A percentile compares a stretch with the other conserved stretches of the same genome.
These are phyloP conservation scores for Cyclura pinguis DNA, from an alignment of 2,797 vertebrate species.

Conservation along the genomic window DNA sequence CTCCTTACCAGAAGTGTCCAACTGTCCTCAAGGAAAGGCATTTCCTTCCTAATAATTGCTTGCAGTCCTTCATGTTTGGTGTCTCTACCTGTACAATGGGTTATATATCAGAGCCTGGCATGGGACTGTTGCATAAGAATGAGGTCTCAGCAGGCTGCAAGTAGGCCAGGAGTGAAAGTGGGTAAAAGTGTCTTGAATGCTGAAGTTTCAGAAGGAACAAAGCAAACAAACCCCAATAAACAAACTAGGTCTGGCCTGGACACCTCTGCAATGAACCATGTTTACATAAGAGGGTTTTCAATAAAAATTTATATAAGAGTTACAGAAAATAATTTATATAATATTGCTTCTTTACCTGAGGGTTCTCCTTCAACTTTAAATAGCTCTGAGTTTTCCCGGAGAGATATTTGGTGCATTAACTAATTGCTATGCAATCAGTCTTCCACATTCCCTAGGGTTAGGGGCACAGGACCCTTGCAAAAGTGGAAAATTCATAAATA, in stretches of 20 bases:
- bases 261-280: neutral
- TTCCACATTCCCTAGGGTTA: too few species aligned
- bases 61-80: neutral
- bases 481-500: too few species aligned
- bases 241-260: neutral
- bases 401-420: neutral
- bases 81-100: neutral
- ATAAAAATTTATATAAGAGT: neutral
- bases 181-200: neutral
- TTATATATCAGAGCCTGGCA: conserved; percentile 19
- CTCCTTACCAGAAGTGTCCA: conserved; percentile 31
- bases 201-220: neutral
- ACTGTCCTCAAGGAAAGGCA: conserved; percentile 6
- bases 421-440: too few species aligned
- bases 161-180: conserved; percentile 8
- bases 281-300: conserved; percentile 13
- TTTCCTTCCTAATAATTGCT: conserved; percentile 14
- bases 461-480: too few species aligned
- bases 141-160: conserved; percentile 5
- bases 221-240: neutral
- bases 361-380: neutral
- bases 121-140: conserved; percentile 10
- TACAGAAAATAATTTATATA: neutral
- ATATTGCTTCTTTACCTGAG: neutral
- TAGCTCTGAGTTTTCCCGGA: neutral